phyloP scores from a whole-genome alignment of 2,888 invertebrate species.

The Callimorpha dominula region DNA sequence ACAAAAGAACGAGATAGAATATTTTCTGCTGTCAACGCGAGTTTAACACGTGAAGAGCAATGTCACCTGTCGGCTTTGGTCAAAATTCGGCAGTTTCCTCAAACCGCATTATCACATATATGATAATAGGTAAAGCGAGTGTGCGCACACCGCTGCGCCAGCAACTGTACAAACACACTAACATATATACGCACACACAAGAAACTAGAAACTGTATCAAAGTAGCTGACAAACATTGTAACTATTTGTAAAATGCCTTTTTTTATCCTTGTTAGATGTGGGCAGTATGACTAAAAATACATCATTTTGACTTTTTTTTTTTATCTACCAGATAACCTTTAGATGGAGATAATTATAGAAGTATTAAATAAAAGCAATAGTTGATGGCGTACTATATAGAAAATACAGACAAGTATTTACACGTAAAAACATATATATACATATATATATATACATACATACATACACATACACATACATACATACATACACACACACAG shows the following conservation, averaged over 20 bases:
- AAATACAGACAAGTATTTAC: too few species aligned
- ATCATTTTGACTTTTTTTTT: background rate
- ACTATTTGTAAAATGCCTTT: constrained; percentile 17
- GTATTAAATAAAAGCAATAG: too few species aligned
- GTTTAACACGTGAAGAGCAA: constrained; percentile 57
- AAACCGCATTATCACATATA: constrained; percentile 73
- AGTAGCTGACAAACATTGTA: constrained; percentile 22
- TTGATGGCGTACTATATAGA: too few species aligned
- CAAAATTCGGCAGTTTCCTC: constrained; percentile 77
- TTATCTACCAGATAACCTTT: too few species aligned
- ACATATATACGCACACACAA: constrained; percentile 23
- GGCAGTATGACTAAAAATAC: background rate
- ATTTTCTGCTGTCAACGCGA: constrained; percentile 36
- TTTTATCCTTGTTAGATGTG: background rate
- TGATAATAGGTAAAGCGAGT: constrained; percentile 75
- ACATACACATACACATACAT: too few species aligned
- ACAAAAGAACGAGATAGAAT: constrained; percentile 28
- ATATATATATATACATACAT: too few species aligned
- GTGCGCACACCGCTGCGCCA: constrained; percentile 64
- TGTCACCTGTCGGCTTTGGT: constrained; percentile 72
- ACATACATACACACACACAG: too few species aligned
- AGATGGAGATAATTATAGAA: too few species aligned
- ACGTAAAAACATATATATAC: too few species aligned
- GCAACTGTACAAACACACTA: constrained; percentile 69
- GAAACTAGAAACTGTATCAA: constrained; percentile 68